Conservation (phyloP, 2,888 invertebrate genomes). For the Brachypalpus laphriformis region DNA sequence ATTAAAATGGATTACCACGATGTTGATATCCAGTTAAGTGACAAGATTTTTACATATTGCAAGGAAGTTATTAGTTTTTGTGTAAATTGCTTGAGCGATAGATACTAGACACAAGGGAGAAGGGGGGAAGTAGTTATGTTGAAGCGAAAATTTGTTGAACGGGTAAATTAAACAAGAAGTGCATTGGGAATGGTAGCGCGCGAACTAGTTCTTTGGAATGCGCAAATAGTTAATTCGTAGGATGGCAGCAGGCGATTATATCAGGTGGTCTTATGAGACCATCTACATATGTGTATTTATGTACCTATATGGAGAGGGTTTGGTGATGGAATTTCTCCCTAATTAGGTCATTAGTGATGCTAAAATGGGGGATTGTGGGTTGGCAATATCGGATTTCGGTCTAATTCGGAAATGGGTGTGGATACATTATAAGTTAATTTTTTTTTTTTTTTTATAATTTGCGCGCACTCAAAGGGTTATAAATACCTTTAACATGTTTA, state of each 20-base stretch:
- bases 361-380: not conserved
- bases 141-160: constrained; percentile 26
- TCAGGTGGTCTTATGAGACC: not conserved
- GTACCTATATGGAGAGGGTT: not conserved
- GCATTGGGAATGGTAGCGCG: not conserved
- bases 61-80: constrained; percentile 70
- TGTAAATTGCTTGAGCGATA: constrained; percentile 29
- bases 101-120: not conserved
- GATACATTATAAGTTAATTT: too few relatives aligned
- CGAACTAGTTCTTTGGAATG: constrained; percentile 66
- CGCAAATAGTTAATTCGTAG: constrained; percentile 33
- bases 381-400: not conserved
- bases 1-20: constrained; percentile 66
- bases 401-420: too few relatives aligned
- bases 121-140: constrained; percentile 6
- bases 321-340: not conserved
- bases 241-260: constrained; percentile 56
- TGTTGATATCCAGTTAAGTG: constrained; percentile 33
- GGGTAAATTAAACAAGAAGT: constrained; percentile 6
- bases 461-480: too few relatives aligned
- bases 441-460: too few relatives aligned
- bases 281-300: too few relatives aligned
- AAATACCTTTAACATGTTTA: too few relatives aligned
- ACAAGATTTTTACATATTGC: constrained; percentile 66
- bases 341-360: constrained; percentile 3